A percentile compares a stretch with the other conserved stretches of the same genome.
phyloP scores from a whole-genome alignment of 2,797 vertebrate species.

The Leuciscus waleckii region DNA sequence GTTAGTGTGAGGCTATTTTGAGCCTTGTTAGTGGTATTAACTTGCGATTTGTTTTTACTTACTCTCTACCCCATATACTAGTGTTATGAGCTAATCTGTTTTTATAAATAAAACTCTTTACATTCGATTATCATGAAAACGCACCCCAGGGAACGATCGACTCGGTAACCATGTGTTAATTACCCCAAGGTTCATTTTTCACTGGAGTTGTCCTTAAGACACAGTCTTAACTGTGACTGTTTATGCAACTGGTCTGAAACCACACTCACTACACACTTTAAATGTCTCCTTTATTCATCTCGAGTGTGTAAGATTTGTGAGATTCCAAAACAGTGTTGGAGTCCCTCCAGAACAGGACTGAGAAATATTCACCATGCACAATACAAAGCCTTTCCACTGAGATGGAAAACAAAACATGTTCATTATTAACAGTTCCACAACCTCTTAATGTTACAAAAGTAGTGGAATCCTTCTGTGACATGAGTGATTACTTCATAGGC shows the following conservation, averaged over 20 bases:
- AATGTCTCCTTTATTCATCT: not conserved
- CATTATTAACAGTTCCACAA: not conserved
- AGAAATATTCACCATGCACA: not conserved
- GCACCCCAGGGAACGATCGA: too few species aligned
- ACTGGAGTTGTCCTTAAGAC: not conserved
- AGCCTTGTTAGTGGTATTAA: too few species aligned
- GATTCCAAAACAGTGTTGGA: not conserved
- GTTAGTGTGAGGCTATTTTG: too few species aligned
- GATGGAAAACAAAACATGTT: constrained; percentile 7
- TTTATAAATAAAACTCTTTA: too few species aligned
- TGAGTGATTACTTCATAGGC: not conserved
- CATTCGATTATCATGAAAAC: too few species aligned
- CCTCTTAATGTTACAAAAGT: not conserved
- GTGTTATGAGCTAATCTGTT: too few species aligned
- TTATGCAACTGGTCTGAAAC: not conserved
- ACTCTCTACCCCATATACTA: too few species aligned
- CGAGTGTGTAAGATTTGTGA: not conserved
- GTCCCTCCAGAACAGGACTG: not conserved
- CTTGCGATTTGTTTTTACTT: too few species aligned
- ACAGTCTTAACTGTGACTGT: not conserved
- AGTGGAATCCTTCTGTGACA: not conserved
- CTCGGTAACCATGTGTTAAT: too few species aligned
- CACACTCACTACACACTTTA: not conserved
- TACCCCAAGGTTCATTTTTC: too few species aligned
- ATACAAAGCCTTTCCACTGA: not conserved